These are phyloP conservation scores for Cancer borealis DNA, from an alignment of 2,888 invertebrate species.

Conservation along the genomic window DNA sequence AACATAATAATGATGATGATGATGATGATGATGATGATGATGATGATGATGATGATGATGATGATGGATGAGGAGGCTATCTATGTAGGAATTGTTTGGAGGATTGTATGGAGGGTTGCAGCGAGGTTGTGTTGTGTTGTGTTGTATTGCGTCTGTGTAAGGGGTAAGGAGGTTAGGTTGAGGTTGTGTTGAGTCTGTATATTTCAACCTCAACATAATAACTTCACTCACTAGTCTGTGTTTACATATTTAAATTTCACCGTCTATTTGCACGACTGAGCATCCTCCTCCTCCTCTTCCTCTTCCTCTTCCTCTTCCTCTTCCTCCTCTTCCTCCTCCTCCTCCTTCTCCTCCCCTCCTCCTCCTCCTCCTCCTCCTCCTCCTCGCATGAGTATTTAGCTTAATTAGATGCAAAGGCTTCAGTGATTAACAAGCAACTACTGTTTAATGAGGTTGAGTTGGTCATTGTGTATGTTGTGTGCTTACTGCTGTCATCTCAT, in stretches of 20 bases:
- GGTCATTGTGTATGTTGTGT: constrained; percentile 18
- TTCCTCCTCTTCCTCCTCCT: background rate
- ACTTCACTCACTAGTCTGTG: background rate
- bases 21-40: no score
- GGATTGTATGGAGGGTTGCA: background rate
- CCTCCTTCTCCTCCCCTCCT: background rate
- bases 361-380: background rate
- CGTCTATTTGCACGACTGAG: background rate
- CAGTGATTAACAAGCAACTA: background rate
- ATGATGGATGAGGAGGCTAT: background rate
- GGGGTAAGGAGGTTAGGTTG: background rate
- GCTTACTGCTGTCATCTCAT: background rate
- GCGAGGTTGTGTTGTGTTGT: background rate
- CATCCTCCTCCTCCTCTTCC: background rate
- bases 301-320: no score
- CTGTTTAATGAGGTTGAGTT: background rate
- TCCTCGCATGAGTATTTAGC: background rate
- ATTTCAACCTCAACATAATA: background rate
- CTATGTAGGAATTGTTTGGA: background rate
- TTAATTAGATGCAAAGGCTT: background rate
- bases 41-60: no score
- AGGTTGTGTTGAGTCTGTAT: background rate
- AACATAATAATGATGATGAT: no score
- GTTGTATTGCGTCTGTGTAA: background rate
- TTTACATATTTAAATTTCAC: background rate